Conservation (phyloP, 2,888 invertebrate species). For the Tricholauxania praeusta region DNA sequence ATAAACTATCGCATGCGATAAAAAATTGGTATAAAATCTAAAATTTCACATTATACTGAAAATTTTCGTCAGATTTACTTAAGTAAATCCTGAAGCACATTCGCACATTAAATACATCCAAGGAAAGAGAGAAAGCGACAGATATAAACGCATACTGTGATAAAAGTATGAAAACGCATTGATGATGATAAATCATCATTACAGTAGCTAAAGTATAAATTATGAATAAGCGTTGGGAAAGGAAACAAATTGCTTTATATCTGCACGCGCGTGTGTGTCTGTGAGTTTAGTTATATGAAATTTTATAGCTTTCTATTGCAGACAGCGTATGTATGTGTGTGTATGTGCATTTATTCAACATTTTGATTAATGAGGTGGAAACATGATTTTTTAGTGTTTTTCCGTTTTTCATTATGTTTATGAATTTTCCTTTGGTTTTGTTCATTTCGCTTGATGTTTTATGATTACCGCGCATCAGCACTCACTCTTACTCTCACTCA, state of each 20-base stretch:
- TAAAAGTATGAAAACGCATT: constrained; percentile 1
- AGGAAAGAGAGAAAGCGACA: background rate
- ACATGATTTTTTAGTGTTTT: constrained; percentile 42
- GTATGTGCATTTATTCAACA: constrained; percentile 16
- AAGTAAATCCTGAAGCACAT: too few relatives aligned
- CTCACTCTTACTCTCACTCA: background rate
- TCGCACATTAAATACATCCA: background rate
- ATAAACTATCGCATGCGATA: too few relatives aligned
- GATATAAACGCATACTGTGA: background rate
- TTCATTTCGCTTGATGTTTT: constrained; percentile 14
- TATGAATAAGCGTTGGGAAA: constrained; percentile 23
- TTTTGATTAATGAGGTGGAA: constrained; percentile 51
- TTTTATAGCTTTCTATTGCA: too few relatives aligned
- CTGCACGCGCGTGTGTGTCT: background rate
- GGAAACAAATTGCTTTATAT: constrained; percentile 32
- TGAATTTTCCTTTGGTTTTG: constrained; percentile 9
- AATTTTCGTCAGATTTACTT: too few relatives aligned
- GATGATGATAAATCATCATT: constrained; percentile 36
- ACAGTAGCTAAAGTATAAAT: constrained; percentile 32
- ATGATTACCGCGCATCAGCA: constrained; percentile 23
- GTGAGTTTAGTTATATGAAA: too few relatives aligned
- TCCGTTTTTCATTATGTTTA: constrained; percentile 37
- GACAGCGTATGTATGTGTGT: background rate
- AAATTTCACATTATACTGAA: too few relatives aligned
- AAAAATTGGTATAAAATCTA: too few relatives aligned